phyloP scores from a whole-genome alignment of 2,888 invertebrate genomes.

The Lasioglossum villosulum region DNA sequence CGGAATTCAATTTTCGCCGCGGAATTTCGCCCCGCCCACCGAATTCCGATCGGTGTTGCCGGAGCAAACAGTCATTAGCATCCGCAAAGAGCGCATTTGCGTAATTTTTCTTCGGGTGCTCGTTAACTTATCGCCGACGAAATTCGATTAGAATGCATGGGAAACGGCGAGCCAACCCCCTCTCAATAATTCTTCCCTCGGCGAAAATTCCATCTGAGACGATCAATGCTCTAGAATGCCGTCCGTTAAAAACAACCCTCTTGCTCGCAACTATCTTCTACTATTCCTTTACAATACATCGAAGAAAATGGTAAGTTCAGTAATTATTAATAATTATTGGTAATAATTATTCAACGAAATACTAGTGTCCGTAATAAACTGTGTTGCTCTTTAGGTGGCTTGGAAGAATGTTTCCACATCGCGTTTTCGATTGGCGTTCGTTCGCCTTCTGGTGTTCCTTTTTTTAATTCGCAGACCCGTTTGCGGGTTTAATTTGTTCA shows the following conservation, averaged over 20 bases:
- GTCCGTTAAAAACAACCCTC: neutral
- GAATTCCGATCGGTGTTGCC: slow-evolving; percentile 43
- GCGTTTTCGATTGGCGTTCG: neutral
- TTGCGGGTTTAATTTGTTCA: neutral
- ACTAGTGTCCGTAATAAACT: neutral
- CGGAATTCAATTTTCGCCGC: slow-evolving; percentile 40
- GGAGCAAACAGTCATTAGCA: slow-evolving; percentile 75
- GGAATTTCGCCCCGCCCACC: slow-evolving; percentile 10
- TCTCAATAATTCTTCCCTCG: neutral
- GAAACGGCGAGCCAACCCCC: neutral
- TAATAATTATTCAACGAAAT: neutral
- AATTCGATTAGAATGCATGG: slow-evolving; percentile 56
- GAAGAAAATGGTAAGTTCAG: neutral
- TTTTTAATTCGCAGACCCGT: neutral
- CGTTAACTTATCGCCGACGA: slow-evolving; percentile 51
- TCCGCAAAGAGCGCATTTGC: slow-evolving; percentile 69
- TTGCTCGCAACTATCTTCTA: neutral
- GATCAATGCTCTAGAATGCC: neutral
- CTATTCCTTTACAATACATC: neutral
- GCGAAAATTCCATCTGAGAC: neutral
- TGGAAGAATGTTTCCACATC: neutral
- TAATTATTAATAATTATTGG: too few species aligned
- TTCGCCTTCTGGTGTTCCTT: neutral
- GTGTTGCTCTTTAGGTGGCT: neutral
- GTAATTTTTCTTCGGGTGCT: slow-evolving; percentile 68